Base-by-base conservation (phyloP, 1,140 invertebrate genomes). In the Drosophila tristis region DNA sequence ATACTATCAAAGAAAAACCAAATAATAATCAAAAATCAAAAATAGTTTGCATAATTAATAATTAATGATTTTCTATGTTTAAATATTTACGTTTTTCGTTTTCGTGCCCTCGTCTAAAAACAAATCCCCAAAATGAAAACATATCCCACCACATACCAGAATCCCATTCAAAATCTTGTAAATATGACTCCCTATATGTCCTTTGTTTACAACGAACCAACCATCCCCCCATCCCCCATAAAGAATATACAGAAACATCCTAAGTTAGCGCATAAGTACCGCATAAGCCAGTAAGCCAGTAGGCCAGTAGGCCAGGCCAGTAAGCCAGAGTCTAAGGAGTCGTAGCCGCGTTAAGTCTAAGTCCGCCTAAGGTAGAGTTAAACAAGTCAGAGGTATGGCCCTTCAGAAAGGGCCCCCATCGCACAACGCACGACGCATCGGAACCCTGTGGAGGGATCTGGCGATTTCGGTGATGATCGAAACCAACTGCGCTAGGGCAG, bases 1-100 rank as follows among this genome's bases (percentile, higher is more conserved):
- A 42, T 64, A 61, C 74, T 44, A 39, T 4, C 35, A 39, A 39
- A 39, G 35, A 35, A 48, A 8, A 8, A 49, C 65, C 65, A 82
- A 85, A 74, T 70, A 77, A 84, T 90, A 84, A 87, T 56, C 78
- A 87, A 85, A 54, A 77, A 84, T 89, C 78, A 87, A 85, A 54
- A 77, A 84, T 89, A 89, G 84, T 90, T 86, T 89, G 84, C 84
- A 89, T 89, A 86, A 78, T 86, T 87, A 82, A 89, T 89, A 86
- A 78, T 86, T 87, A 82, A 78, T 87, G 61, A 72, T 85, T 90
- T 84, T 89, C 63, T 80, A 89, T 89, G 85, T 89, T 86, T 85
- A 65, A 70, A 80, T 85, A 85, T 86, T 85, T 80, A 73, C 73
- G 66, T 84, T 87, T 87, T 90, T 77, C 71, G 74, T 91, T 91